Evolutionary conservation across 1,140 invertebrate genomes (phyloP).

Genomic region (Phymorhynchus buccinoides): DNA sequence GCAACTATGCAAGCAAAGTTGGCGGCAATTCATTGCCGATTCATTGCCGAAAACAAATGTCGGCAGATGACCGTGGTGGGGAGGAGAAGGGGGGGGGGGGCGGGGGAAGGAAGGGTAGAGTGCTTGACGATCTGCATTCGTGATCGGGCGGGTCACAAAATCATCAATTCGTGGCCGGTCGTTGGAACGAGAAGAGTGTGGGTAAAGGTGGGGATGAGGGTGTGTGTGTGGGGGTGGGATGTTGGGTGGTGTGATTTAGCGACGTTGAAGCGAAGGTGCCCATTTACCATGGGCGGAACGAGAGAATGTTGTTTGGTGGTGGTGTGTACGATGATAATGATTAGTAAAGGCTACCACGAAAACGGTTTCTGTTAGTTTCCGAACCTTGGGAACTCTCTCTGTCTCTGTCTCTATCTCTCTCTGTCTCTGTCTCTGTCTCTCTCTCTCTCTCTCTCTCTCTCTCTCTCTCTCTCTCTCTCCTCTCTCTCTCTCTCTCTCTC

Average conservation of each 20-base stretch:
- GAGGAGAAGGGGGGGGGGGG: not conserved
- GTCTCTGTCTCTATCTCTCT: too few relatives aligned
- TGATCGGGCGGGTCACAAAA: not conserved
- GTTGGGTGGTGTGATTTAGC: conserved; percentile 12
- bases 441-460: too few relatives aligned
- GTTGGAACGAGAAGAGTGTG: not conserved
- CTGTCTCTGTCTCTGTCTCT: too few relatives aligned
- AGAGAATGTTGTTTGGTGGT: not conserved
- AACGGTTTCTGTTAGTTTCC: not conserved
- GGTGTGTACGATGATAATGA: not conserved
- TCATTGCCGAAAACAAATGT: conserved; percentile 7
- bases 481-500: too few relatives aligned
- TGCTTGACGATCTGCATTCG: too few relatives aligned
- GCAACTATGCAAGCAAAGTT: too few relatives aligned
- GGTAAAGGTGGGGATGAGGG: too few relatives aligned
- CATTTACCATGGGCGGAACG: not conserved
- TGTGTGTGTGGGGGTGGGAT: not conserved
- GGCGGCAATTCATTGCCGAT: not conserved
- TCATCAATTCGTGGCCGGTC: not conserved
- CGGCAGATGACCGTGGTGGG: not conserved
- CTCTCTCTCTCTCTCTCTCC: too few relatives aligned
- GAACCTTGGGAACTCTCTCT: too few relatives aligned
- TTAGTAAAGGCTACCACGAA: not conserved
- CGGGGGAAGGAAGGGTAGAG: too few relatives aligned
- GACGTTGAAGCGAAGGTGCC: not conserved